Conservation (phyloP, 2,888 invertebrate genomes). For the Dione vanillae region DNA sequence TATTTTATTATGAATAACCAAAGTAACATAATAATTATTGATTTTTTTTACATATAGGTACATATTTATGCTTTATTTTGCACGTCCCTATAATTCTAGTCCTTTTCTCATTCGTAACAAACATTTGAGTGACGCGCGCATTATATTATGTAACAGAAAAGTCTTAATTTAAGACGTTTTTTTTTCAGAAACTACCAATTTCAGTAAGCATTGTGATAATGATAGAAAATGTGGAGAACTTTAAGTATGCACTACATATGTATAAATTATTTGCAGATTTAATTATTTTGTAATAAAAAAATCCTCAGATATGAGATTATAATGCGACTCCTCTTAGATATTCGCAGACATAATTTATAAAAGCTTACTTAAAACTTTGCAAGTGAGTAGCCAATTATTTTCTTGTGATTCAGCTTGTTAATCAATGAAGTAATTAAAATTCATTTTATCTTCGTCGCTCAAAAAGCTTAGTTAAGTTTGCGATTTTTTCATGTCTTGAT, state of each 20-base stretch:
- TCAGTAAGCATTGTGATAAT: background rate
- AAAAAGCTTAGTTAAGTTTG: conserved; percentile 23
- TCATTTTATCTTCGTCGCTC: conserved; percentile 22
- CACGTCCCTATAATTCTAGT: background rate
- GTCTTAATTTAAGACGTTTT: background rate
- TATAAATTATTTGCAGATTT: background rate
- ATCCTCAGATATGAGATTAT: background rate
- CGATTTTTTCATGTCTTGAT: background rate
- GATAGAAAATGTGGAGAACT: background rate
- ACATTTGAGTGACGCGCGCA: conserved; percentile 15
- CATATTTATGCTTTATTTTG: background rate
- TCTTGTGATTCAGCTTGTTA: conserved; percentile 20
- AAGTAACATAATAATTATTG: background rate
- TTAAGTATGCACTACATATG: background rate
- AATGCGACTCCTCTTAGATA: background rate
- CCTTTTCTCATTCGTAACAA: conserved; percentile 14
- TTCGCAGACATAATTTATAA: background rate
- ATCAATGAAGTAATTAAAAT: conserved; percentile 29
- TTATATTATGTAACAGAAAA: too few relatives aligned
- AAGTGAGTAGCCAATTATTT: conserved; percentile 26
- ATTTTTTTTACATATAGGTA: too few relatives aligned
- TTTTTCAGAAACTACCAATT: background rate
- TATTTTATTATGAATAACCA: background rate
- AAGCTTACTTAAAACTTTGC: background rate
- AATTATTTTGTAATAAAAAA: background rate